Base-by-base conservation (phyloP, 2,113 vertebrate genomes). In the Trematomus loennbergii region DNA sequence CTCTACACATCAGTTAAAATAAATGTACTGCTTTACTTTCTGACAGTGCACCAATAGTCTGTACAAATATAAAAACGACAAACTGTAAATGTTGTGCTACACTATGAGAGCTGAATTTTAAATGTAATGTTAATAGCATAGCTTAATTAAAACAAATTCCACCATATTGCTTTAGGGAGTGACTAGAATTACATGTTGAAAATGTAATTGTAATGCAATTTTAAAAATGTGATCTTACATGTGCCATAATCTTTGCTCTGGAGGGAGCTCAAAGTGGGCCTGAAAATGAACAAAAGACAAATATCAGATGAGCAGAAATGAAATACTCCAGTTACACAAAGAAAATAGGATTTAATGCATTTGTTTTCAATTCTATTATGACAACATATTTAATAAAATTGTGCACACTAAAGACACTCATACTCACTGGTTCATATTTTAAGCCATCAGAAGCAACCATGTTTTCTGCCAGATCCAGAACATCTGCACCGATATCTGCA, bases 381-480 rank as follows among this genome's bases (percentile, higher is more conserved):
- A 60, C 17, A 48, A 50, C 22, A 55, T 2, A 12, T 50, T 25
- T 50, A 53, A 75, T 55, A 1, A 67, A 48, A 15, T 20, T 81
- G 5, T n/a, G 29, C 20, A 63, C 17, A 13, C 2, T 9, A n/a
- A 12, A 49, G 29, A 11, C 5, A 4, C n/a, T 53, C 9, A 46
- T 36, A 95, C 97, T 96, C 93, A 99, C 98, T 79, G 97, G 96
- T 91, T 99, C 97, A 88, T 99, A 99, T 88, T 95, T 94, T 12
- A 99, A 94, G 16, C 96, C 97, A 84, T 99, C 97, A 66, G 97
- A 96, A 53, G 97, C 96, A 0, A 99, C 96, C 97, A 99, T 99
- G 12, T 97, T 99, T 94, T 99, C 98, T 74, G 97, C 98, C 79
- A 99, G 93, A 93, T 99, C 98, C 81, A 99, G 89, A 61, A 99